Conservation (phyloP, 1,140 invertebrate species). For the Drosophila arawakana region DNA sequence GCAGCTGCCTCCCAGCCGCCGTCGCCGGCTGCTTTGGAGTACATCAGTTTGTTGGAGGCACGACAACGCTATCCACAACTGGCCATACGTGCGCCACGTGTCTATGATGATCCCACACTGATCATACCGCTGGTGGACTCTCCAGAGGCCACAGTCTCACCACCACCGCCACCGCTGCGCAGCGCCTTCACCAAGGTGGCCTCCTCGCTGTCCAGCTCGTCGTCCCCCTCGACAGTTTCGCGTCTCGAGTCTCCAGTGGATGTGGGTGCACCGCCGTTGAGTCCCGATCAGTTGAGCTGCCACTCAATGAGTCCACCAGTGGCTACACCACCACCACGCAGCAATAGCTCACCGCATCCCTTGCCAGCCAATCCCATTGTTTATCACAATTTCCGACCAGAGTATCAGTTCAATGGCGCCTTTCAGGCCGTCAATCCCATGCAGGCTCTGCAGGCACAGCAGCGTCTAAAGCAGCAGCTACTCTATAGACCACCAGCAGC, state of each 20-base stretch:
- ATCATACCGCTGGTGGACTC: slow-evolving; percentile 67
- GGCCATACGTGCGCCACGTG: slow-evolving; percentile 67
- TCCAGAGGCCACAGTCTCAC: slow-evolving; percentile 59
- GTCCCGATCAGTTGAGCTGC: slow-evolving; percentile 90
- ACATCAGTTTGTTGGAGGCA: slow-evolving; percentile 71
- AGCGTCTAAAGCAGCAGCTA: slow-evolving; percentile 79
- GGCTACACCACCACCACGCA: slow-evolving; percentile 85
- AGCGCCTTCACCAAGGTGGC: slow-evolving; percentile 93
- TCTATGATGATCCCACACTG: slow-evolving; percentile 82
- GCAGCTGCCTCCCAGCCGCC: slow-evolving; percentile 65
- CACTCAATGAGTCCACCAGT: slow-evolving; percentile 91
- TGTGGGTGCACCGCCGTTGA: slow-evolving; percentile 87
- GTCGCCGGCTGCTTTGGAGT: slow-evolving; percentile 67
- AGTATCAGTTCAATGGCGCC: slow-evolving; percentile 81
- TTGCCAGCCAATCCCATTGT: slow-evolving; percentile 84
- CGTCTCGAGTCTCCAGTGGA: slow-evolving; percentile 71
- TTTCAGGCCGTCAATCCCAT: slow-evolving; percentile 82
- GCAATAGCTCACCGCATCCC: slow-evolving; percentile 63
- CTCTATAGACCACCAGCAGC: slow-evolving; percentile 64
- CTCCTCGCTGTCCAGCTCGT: slow-evolving; percentile 85
- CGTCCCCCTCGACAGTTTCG: slow-evolving; percentile 84
- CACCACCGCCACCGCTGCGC: slow-evolving; percentile 84
- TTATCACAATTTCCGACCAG: slow-evolving; percentile 84
- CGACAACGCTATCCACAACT: slow-evolving; percentile 78
- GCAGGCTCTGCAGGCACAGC: slow-evolving; percentile 75